Percentiles rank a stretch among this genome's conserved stretches.
These are phyloP conservation scores for Scaptomyza hsui DNA, from an alignment of 1,140 invertebrate species.

Conservation along the genomic window DNA sequence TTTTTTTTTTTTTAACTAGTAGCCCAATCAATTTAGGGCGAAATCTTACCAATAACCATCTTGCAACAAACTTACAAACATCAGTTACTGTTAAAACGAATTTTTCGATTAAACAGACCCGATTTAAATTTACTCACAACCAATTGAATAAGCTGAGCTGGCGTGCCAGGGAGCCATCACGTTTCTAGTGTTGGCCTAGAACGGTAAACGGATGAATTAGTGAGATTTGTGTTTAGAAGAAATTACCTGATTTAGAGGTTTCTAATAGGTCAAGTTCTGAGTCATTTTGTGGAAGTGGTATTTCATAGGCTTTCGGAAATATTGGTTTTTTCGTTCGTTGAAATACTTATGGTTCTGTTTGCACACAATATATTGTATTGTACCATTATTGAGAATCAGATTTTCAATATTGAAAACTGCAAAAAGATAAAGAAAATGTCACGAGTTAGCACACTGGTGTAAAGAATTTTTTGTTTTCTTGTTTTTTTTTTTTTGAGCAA, in stretches of 20 bases:
- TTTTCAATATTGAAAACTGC: constrained; percentile 81
- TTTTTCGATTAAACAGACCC: constrained; percentile 14
- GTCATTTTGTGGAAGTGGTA: constrained; percentile 17
- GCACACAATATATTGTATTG: constrained; percentile 27
- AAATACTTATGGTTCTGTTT: constrained; percentile 58
- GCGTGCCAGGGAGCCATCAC: constrained; percentile 49
- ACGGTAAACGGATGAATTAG: constrained; percentile 76
- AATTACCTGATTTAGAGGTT: constrained; percentile 64
- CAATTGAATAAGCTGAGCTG: constrained; percentile 43
- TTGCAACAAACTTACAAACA: constrained; percentile 38
- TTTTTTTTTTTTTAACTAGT: constrained; percentile 7
- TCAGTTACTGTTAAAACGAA: constrained; percentile 18
- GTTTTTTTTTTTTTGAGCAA: constrained; percentile 15
- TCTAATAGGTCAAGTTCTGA: constrained; percentile 34
- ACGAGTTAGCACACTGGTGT: constrained; percentile 67
- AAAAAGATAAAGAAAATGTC: constrained; percentile 78
- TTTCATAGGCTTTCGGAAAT: constrained; percentile 39
- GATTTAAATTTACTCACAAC: constrained; percentile 58
- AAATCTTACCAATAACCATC: constrained; percentile 39
- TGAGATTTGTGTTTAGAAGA: constrained; percentile 66
- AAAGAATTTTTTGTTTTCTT: constrained; percentile 34
- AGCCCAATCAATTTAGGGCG: constrained; percentile 10
- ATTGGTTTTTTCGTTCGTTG: constrained; percentile 32
- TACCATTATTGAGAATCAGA: constrained; percentile 48
- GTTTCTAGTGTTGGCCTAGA: constrained; percentile 78